Base-by-base conservation (phyloP, 2,888 invertebrate genomes). In the Leptogaster cylindrica region DNA sequence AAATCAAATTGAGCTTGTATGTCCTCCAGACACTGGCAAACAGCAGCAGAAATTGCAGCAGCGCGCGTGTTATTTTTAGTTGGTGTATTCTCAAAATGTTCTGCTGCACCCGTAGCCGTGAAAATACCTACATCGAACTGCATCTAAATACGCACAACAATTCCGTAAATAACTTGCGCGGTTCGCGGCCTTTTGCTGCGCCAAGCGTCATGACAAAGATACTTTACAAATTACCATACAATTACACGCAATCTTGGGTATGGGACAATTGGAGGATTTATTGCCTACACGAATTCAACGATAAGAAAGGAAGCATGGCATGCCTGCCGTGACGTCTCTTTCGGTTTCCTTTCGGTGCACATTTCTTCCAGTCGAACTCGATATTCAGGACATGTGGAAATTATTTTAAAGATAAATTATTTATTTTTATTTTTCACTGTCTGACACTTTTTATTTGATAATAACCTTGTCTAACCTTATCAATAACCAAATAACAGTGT, bases 171-270 rank as follows among this genome's bases (percentile, higher is more conserved):
- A 36, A 36, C 36, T 36, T 1, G 36, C 36, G 36, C 12, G 36
- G 36, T 36, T 36, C 36, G 36, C 36, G 36, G 36, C 36, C 36
- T 36, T 46, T 46, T 14, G 18, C 16, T 18, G 18, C 16, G 20
- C 16, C 46, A 16, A 46, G 46, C 20, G 4, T 36, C 36, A 36
- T 46, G 16, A 10, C 20, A 20, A 20, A 46, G 10, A 46, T 46
- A 20, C 46, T 20, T 46, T 18, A 46, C 46, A 46, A 46, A 46
- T 46, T 46, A 46, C 46, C 46, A 46, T 46, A 46, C 46, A 46
- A 46, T 46, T 46, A 46, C 18, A 46, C 20, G 20, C 46, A 46
- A 46, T 46, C 20, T 20, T 8, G n/a, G 36, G 36, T 36, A 36
- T 36, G 36, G 36, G 12, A 36, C 36, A 36, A 36, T 36, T 36